phyloP scores from a whole-genome alignment of 2,888 invertebrate species.

The Eristalinus sepulchralis region DNA sequence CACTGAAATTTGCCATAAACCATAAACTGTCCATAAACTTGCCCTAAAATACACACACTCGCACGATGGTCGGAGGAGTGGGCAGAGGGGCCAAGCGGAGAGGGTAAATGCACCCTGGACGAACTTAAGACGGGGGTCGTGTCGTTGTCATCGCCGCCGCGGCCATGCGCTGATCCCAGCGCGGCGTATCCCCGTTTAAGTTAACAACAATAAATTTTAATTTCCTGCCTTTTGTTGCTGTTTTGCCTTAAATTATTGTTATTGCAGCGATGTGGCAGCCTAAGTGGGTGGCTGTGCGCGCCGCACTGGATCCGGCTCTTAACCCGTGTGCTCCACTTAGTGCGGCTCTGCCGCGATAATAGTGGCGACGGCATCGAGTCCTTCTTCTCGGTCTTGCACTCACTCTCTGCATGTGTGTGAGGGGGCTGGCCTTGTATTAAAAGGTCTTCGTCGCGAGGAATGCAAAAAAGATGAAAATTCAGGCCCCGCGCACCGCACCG shows the following conservation, averaged over 20 bases:
- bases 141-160: conserved; percentile 17
- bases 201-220: conserved; percentile 64
- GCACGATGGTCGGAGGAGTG: neutral
- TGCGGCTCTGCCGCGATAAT: conserved; percentile 62
- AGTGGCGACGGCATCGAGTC: conserved; percentile 36
- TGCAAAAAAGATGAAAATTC: conserved; percentile 49
- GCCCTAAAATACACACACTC: conserved; percentile 32
- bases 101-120: neutral
- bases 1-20: conserved; percentile 56
- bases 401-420: neutral
- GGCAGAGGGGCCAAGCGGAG: too few species aligned
- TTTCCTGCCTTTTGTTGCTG: conserved; percentile 38
- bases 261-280: conserved; percentile 58
- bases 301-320: conserved; percentile 25
- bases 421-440: neutral
- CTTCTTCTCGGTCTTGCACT: conserved; percentile 32
- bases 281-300: conserved; percentile 66
- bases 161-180: neutral
- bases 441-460: conserved; percentile 46
- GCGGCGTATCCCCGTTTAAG: conserved; percentile 48
- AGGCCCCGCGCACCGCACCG: too few species aligned
- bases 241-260: conserved; percentile 56
- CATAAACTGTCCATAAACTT: conserved; percentile 57
- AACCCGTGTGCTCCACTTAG: conserved; percentile 62
- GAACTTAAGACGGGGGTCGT: neutral